A percentile compares a stretch with the other conserved stretches of the same genome.
phyloP scores from a whole-genome alignment of 2,888 invertebrate genomes.

The Hypercompe scribonia region DNA sequence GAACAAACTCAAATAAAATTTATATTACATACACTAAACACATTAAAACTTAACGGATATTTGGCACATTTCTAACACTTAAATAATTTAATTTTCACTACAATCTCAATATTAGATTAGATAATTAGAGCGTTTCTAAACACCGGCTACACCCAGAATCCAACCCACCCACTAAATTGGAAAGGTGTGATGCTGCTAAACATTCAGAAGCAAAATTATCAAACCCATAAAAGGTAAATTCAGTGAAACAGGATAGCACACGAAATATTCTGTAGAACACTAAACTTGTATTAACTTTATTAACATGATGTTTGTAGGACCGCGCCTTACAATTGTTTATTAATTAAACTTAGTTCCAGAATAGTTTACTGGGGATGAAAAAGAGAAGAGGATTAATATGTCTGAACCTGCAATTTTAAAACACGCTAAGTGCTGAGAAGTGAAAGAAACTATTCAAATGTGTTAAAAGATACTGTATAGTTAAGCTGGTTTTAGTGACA shows the following conservation, averaged over 20 bases:
- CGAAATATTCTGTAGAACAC: conserved; percentile 47
- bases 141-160: conserved; percentile 5
- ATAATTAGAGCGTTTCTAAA: conserved; percentile 1
- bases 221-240: conserved; percentile 40
- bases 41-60: neutral
- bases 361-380: neutral
- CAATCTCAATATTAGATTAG: neutral
- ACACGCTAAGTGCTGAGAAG: neutral
- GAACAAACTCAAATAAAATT: too few species aligned
- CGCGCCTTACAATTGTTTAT: conserved; percentile 41
- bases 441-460: too few species aligned
- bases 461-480: too few species aligned
- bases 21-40: neutral
- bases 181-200: conserved; percentile 21
- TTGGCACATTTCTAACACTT: neutral
- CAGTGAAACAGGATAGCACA: conserved; percentile 49
- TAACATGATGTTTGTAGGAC: conserved; percentile 41
- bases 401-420: neutral
- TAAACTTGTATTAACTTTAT: conserved; percentile 48
- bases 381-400: neutral
- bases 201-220: conserved; percentile 30
- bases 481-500: too few species aligned
- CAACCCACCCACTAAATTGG: conserved; percentile 17
- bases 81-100: neutral
- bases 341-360: conserved; percentile 28